phyloP scores from a whole-genome alignment of 2,888 invertebrate species.

The Drosophila mercatorum region DNA sequence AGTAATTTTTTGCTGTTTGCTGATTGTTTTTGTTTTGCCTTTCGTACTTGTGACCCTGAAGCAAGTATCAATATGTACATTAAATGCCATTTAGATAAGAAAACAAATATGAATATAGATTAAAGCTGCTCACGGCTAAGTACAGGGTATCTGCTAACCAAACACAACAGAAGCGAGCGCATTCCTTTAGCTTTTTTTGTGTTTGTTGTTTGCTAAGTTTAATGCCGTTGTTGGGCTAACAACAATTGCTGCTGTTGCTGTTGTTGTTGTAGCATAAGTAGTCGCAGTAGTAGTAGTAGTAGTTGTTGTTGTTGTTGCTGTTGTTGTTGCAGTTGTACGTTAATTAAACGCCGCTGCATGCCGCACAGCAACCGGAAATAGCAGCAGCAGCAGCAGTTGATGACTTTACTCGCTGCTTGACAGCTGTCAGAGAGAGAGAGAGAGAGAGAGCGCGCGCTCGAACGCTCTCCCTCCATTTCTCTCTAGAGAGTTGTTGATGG shows the following conservation, averaged over 20 bases:
- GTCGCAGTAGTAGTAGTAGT: neutral
- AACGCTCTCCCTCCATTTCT: neutral
- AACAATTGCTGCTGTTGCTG: conserved; percentile 13
- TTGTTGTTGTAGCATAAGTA: conserved; percentile 7
- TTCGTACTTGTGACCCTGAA: neutral
- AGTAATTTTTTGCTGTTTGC: neutral
- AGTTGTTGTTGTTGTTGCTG: conserved; percentile 24
- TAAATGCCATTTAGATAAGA: neutral
- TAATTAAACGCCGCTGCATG: conserved; percentile 49
- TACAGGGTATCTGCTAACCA: conserved; percentile 1
- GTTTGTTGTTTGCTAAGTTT: conserved; percentile 12
- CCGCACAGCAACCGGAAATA: conserved; percentile 49
- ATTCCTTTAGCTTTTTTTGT: neutral
- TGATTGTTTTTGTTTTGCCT: neutral
- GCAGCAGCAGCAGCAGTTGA: conserved; percentile 27
- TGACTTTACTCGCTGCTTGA: conserved; percentile 40
- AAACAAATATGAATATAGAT: neutral
- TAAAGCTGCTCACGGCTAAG: neutral
- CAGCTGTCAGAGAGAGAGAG: conserved; percentile 20
- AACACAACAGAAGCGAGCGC: neutral
- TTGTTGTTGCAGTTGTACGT: conserved; percentile 30
- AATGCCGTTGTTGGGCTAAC: conserved; percentile 10
- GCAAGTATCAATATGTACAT: neutral
- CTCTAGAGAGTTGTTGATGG: conserved; percentile 25
- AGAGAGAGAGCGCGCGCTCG: neutral